phyloP scores from a whole-genome alignment of 53 echinoderm and acorn worm species.

The Luidia sarsii region DNA sequence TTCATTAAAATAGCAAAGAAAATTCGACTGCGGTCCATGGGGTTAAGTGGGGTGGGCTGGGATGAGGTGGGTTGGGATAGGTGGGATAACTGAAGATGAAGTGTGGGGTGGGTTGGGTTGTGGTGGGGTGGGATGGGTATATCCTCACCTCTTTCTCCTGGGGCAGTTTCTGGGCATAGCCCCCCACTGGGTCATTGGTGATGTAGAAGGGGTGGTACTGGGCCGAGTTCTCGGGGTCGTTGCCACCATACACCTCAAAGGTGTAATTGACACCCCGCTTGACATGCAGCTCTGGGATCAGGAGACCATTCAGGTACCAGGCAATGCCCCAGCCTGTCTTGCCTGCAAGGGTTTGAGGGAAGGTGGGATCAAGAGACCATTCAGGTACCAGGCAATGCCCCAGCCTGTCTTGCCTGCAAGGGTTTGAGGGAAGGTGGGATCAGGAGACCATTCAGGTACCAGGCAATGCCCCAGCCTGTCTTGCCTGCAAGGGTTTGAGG shows the following conservation, averaged over 20 bases:
- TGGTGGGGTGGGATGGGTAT: too few relatives aligned
- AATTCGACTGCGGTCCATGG: too few relatives aligned
- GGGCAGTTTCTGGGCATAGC: constrained; percentile 56
- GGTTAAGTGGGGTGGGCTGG: too few relatives aligned
- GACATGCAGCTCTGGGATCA: constrained; percentile 81
- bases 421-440: constrained; percentile 50
- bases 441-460: constrained; percentile 75
- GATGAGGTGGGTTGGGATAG: too few relatives aligned
- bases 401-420: constrained; percentile 62
- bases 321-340: constrained; percentile 80
- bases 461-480: constrained; percentile 82
- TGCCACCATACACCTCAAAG: constrained; percentile 75
- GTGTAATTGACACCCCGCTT: constrained; percentile 75
- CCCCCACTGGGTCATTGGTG: constrained; percentile 68
- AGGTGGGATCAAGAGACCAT: constrained; percentile 70
- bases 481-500: constrained; percentile 19
- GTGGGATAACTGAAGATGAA: too few relatives aligned
- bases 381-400: constrained; percentile 87
- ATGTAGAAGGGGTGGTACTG: constrained; percentile 92
- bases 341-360: constrained; percentile 12
- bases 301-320: constrained; percentile 74
- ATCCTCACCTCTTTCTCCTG: constrained; percentile 55
- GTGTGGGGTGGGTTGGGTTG: background rate
- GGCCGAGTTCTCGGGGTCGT: constrained; percentile 54
- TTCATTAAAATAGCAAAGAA: too few relatives aligned